Percentiles rank a stretch among this genome's conserved stretches.
These are phyloP conservation scores for Chaetops frenatus DNA, from an alignment of 2,113 vertebrate genomes.

Conservation along the genomic window DNA sequence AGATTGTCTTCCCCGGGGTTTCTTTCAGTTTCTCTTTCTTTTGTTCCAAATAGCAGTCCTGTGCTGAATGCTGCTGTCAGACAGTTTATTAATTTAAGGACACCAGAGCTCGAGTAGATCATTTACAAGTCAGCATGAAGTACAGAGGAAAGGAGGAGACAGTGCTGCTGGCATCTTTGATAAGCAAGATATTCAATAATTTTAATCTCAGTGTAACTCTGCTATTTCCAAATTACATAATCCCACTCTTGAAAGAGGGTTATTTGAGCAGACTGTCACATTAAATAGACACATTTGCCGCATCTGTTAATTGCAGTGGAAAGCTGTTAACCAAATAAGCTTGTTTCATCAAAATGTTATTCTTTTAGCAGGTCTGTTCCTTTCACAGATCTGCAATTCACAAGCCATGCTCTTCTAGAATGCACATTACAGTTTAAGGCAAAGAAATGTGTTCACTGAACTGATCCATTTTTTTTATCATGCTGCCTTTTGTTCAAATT, in stretches of 20 bases:
- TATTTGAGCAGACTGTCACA: slow-evolving; percentile 33
- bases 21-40: neutral
- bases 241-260: neutral
- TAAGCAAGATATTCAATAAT: neutral
- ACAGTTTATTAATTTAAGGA: neutral
- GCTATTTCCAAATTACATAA: slow-evolving; percentile 41
- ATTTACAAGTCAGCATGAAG: neutral
- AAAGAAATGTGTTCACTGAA: slow-evolving; percentile 17
- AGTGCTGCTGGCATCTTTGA: neutral
- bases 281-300: neutral
- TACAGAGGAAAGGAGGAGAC: neutral
- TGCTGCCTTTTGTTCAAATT: neutral
- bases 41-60: neutral
- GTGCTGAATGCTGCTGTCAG: neutral
- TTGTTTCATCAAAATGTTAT: slow-evolving; percentile 43
- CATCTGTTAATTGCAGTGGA: slow-evolving; percentile 22
- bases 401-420: neutral
- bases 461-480: slow-evolving; percentile 22
- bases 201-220: slow-evolving; percentile 20
- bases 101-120: neutral
- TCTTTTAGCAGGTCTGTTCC: slow-evolving; percentile 58
- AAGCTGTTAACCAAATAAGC: slow-evolving; percentile 61
- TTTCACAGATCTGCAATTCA: neutral
- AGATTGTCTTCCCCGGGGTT: neutral
- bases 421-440: slow-evolving; percentile 29